Base-by-base conservation (phyloP, 1,140 invertebrate species). In the Magallana angulata region DNA sequence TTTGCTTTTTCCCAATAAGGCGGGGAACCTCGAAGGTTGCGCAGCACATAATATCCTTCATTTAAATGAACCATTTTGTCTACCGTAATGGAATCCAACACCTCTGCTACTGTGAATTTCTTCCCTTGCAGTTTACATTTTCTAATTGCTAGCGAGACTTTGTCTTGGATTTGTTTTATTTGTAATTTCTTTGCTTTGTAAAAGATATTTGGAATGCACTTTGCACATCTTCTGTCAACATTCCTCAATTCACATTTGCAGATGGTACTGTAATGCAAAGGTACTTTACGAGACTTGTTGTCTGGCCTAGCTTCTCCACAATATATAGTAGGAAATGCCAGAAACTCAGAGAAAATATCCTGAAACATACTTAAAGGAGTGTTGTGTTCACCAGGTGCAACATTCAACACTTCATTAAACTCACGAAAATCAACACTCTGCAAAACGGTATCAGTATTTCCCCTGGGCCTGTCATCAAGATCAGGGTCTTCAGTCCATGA, bases 21-120 rank as follows among this genome's bases (percentile, higher is more conserved):
- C 18, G 91, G 91, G 12, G 86, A 89, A 58, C 88, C 87, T 60
- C 90, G 60, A 1, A 91, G 30, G 60, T 59, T 83, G 81, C 88
- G 88, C 5, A 91, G 87, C 7, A 90, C 57, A n/a, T 87, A 76
- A 56, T 88, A 91, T 5, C 91, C 91, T 86, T 91, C 91, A 90
- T 91, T 71, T 62, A 88, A 85, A n/a, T 76, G 85, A 8, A 90
- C 85, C 12, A 91, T 57, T 8, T 84, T 68, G 18, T 90, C 85
- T 7, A 85, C 76, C 6, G 18, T 83, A 58, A 16, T 71, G 6
- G 60, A n/a, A 68, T 85, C 24, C 80, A 62, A 81, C 1, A 83
- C 36, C 9, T 91, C 9, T 14, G 8, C 59, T 30, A 87, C 91
- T 30, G 88, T 91, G 7, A 88, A 59, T 59, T 87, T 87, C 60